Evolutionary conservation across 2,888 invertebrate species (phyloP).

Genomic region (Tetragnatha montana): DNA sequence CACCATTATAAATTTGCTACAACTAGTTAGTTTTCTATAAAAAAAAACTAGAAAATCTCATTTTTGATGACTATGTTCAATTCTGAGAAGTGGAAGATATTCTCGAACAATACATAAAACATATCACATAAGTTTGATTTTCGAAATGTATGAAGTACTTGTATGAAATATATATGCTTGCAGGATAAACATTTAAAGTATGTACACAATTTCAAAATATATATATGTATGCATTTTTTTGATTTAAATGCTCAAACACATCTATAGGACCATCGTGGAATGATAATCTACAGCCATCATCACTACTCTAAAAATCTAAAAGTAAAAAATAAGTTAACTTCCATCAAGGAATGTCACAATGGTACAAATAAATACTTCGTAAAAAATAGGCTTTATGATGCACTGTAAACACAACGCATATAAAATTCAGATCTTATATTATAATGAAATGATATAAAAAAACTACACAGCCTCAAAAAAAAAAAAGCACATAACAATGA

Average conservation of each 20-base stretch:
- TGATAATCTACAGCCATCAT: too few species aligned
- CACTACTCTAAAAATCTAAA: too few species aligned
- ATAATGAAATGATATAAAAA: too few species aligned
- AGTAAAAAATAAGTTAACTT: background rate
- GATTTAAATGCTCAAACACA: background rate
- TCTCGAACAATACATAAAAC: conserved; percentile 14
- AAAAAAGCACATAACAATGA: too few species aligned
- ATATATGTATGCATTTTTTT: background rate
- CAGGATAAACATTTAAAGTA: background rate
- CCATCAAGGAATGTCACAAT: background rate
- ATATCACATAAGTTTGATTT: conserved; percentile 50
- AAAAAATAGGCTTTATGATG: background rate
- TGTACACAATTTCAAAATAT: background rate
- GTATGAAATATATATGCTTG: background rate
- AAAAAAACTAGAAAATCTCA: conserved; percentile 38
- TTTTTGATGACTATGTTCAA: conserved; percentile 30
- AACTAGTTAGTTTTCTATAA: conserved; percentile 7
- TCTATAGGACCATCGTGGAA: too few species aligned
- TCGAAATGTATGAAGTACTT: too few species aligned
- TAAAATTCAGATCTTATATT: too few species aligned
- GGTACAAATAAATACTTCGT: conserved; percentile 2
- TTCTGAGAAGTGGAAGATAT: conserved; percentile 4
- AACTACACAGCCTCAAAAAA: too few species aligned
- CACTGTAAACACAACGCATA: too few species aligned
- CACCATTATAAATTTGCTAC: conserved; percentile 14